Conservation (phyloP, 1,140 invertebrate genomes). For the Drosophila repletoides region DNA sequence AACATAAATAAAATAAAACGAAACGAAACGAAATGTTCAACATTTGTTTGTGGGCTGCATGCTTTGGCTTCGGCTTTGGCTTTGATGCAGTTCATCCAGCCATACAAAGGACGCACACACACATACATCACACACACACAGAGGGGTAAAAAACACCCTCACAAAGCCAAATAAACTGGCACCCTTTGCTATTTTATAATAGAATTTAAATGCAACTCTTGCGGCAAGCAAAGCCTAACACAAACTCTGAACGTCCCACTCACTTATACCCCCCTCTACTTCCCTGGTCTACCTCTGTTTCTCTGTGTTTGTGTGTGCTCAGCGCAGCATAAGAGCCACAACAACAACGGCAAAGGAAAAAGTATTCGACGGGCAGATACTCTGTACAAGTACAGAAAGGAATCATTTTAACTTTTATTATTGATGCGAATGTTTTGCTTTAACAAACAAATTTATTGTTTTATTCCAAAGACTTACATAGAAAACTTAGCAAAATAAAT, state of each 20-base stretch:
- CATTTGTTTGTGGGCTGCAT: slow-evolving; percentile 52
- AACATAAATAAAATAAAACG: slow-evolving; percentile 35
- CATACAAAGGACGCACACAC: slow-evolving; percentile 31
- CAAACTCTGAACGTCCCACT: slow-evolving; percentile 30
- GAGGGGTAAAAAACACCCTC: slow-evolving; percentile 19
- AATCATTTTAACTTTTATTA: too few species aligned
- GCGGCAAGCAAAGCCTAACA: slow-evolving; percentile 53
- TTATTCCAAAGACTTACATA: too few species aligned
- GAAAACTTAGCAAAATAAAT: too few species aligned
- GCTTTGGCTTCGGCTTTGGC: too few species aligned
- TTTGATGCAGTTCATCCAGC: slow-evolving; percentile 61
- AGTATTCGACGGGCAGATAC: too few species aligned
- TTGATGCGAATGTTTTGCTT: too few species aligned
- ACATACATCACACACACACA: neutral
- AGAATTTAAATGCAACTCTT: slow-evolving; percentile 74
- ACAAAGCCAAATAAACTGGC: slow-evolving; percentile 7
- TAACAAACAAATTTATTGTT: too few species aligned
- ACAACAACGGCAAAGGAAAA: too few species aligned
- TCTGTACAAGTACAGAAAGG: too few species aligned
- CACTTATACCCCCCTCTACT: neutral
- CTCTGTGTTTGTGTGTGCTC: slow-evolving; percentile 9
- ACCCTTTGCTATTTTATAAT: slow-evolving; percentile 54
- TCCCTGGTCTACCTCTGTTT: neutral
- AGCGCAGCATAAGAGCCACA: slow-evolving; percentile 39
- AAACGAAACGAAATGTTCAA: slow-evolving; percentile 52